Evolutionary conservation across 2,888 invertebrate species (phyloP).

Genomic region (Hipparchia semele): DNA sequence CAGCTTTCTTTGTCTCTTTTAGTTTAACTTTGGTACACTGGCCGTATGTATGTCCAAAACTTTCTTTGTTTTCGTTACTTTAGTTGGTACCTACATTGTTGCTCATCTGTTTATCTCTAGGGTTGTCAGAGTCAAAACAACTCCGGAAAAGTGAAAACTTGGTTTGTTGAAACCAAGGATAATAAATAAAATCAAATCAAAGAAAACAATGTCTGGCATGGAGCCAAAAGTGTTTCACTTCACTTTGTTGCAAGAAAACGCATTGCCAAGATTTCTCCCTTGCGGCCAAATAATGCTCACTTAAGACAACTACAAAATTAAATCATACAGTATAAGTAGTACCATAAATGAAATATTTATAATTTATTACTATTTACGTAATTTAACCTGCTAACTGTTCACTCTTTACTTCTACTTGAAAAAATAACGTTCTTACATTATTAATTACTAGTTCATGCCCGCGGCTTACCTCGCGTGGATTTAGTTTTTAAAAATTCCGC

Average conservation of each 20-base stretch:
- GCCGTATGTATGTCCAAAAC: background rate
- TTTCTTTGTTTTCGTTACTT: background rate
- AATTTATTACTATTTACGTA: background rate
- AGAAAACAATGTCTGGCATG: constrained; percentile 22
- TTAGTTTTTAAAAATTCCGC: too few species aligned
- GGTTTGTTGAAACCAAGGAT: background rate
- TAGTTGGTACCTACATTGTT: background rate
- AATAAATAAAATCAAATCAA: constrained; percentile 10
- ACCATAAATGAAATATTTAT: too few species aligned
- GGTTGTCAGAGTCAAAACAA: background rate
- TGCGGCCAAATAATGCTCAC: background rate
- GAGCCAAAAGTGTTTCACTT: constrained; percentile 14
- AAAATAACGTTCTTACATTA: background rate
- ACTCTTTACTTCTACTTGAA: background rate
- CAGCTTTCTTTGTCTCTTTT: background rate
- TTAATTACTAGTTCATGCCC: too few species aligned
- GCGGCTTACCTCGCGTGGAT: too few species aligned
- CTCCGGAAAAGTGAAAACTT: constrained; percentile 7
- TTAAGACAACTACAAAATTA: background rate
- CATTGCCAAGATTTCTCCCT: constrained; percentile 15
- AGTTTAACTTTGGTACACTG: background rate
- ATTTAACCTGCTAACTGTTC: background rate
- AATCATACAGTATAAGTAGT: background rate
- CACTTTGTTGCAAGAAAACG: constrained; percentile 13
- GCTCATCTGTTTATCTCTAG: background rate